Conservation (phyloP, 2,113 vertebrate genomes). For the Heteronetta atricapilla region DNA sequence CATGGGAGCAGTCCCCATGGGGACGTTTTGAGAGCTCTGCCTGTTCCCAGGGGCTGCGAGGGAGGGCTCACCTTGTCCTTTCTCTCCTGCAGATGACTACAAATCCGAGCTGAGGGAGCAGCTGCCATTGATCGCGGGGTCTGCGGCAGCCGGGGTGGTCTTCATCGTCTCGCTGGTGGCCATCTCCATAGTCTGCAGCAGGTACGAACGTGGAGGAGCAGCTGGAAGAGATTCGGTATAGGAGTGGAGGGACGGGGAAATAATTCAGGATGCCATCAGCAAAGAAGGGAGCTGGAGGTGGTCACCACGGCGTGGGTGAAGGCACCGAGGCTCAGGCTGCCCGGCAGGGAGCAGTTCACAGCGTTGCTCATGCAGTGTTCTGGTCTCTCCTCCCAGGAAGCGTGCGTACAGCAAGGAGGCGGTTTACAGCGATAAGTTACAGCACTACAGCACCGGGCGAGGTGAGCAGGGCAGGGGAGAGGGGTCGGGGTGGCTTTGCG, state of each 20-base stretch:
- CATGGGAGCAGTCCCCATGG: not conserved
- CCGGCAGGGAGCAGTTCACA: rapidly evolving
- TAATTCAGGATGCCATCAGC: not conserved
- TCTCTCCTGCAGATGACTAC: conserved; percentile 89
- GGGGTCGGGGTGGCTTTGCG: not conserved
- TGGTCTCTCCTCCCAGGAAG: conserved; percentile 80
- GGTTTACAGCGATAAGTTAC: conserved; percentile 95
- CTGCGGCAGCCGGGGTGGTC: conserved; percentile 93
- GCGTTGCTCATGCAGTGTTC: not conserved
- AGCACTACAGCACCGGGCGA: conserved; percentile 97
- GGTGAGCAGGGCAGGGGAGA: conserved; percentile 79
- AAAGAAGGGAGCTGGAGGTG: not conserved
- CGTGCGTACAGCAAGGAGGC: conserved; percentile 96
- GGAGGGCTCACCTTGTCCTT: not conserved
- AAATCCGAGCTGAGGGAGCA: conserved; percentile 97
- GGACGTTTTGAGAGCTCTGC: rapidly evolving
- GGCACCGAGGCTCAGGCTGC: not conserved
- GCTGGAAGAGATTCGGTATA: not conserved
- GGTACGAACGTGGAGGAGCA: conserved; percentile 72
- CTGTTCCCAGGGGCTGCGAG: not conserved
- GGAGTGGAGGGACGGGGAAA: not conserved
- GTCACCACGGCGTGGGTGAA: not conserved
- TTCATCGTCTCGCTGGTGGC: conserved; percentile 96
- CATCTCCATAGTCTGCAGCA: conserved; percentile 98
- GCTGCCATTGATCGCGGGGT: conserved; percentile 95